A percentile compares a stretch with the other conserved stretches of the same genome.
Evolutionary conservation across 2,113 vertebrate genomes (phyloP).

Genomic region (Acrocephalus arundinaceus): DNA sequence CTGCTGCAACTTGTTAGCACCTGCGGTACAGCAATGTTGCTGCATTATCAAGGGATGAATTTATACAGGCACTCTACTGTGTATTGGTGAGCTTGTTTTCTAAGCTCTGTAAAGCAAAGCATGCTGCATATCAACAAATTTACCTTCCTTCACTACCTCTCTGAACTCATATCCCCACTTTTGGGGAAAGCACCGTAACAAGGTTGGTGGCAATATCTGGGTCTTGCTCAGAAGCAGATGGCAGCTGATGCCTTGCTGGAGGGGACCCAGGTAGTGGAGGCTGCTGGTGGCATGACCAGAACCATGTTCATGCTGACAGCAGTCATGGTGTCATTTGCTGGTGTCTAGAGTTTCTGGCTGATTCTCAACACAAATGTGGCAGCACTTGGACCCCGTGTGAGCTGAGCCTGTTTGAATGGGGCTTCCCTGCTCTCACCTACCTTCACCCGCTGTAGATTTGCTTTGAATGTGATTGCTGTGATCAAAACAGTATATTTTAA

Average conservation of each 20-base stretch:
- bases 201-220: neutral
- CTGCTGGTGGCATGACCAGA: neutral
- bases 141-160: neutral
- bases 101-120: neutral
- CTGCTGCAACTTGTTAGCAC: neutral
- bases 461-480: neutral
- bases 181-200: neutral
- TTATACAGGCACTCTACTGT: neutral
- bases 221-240: neutral
- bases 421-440: neutral
- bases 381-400: neutral
- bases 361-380: neutral
- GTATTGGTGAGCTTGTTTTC: neutral
- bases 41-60: neutral
- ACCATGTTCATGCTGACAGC: neutral
- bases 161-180: neutral
- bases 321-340: neutral
- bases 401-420: neutral
- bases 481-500: neutral
- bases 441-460: neutral
- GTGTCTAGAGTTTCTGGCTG: neutral
- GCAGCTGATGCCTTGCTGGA: neutral
- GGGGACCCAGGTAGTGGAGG: neutral
- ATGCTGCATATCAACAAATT: neutral
- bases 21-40: rapidly evolving